Base-by-base conservation (phyloP, 2,113 vertebrate species). In the Clupea harengus region DNA sequence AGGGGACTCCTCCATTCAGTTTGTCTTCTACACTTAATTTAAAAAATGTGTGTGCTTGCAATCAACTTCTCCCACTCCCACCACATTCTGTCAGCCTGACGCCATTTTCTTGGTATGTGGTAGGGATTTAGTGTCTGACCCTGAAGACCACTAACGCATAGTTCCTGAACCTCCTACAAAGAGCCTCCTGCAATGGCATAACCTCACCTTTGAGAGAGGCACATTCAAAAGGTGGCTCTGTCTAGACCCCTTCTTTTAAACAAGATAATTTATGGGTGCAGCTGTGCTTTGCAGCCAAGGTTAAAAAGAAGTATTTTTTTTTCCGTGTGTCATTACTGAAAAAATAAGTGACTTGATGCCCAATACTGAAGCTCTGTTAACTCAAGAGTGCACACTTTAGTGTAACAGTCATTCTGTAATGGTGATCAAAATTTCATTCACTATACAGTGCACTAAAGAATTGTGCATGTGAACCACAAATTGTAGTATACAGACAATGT, bases 141-240 rank as follows among this genome's bases (percentile, higher is more conserved):
- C 72, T 32, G 72, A 32, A 78, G 72, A 78, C 72, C 72, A 78
- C 72, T 78, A 78, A 78, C 20, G 4, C 72, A 78, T 13, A 39
- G 72, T 39, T 78, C 72, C 72, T 78, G 28, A 32, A 78, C 72
- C 28, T 39, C 72, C 72, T 44, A 39, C 72, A 78, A 32, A 78
- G 15, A 15, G 32, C 72, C 72, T 39, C 72, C 72, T 78, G 72
- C 32, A 32, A 78, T 17, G 72, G 28, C 28, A 78, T 78, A 28
- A 78, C 72, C 72, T 44, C 72, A 78, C 72, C 72, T 78, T 78
- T 78, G 72, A 39, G 72, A 28, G 13, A 78, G 72, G 72, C 72
- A 32, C 32, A 32, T 28, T 39, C 25, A 78, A 78, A 17, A 15
- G 72, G 72, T 78, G 28, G 28, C 72, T 78, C 32, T 78, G 72